Conservation (phyloP, 2,113 vertebrate species). For the Sebastes schlegelii region DNA sequence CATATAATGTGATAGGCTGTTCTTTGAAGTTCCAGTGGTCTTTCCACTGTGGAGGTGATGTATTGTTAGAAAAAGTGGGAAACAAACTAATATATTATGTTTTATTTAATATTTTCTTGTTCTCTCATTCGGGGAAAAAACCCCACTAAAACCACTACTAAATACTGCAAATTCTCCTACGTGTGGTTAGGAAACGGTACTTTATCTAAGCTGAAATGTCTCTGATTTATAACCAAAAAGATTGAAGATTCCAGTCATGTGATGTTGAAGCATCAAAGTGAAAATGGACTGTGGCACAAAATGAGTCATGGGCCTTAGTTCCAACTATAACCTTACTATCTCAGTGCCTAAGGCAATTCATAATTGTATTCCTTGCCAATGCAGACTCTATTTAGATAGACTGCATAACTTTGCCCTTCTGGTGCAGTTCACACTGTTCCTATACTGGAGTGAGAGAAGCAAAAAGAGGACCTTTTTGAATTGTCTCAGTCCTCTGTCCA, state of each 20-base stretch:
- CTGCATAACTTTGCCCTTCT: not conserved
- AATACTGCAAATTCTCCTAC: not conserved
- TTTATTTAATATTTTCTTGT: not conserved
- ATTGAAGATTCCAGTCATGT: not conserved
- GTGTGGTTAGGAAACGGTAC: not conserved
- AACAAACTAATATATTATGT: not conserved
- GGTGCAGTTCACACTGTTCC: not conserved
- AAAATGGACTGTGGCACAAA: constrained; percentile 19
- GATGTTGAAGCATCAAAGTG: constrained; percentile 2
- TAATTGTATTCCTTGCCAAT: constrained; percentile 10
- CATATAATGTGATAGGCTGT: not conserved
- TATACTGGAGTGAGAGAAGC: not conserved
- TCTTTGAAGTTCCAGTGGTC: not conserved
- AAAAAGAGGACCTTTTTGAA: not conserved
- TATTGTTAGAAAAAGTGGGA: too few relatives aligned
- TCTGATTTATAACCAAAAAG: not conserved
- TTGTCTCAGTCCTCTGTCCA: too few relatives aligned
- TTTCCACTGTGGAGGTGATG: not conserved
- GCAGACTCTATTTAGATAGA: constrained; percentile 30
- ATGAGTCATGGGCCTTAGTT: constrained; percentile 2
- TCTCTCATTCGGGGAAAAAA: too few relatives aligned
- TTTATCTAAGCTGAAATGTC: not conserved
- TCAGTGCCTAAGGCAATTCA: not conserved
- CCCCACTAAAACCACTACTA: too few relatives aligned
- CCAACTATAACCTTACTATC: constrained; percentile 7